These are phyloP conservation scores for Acridotheres tristis DNA, from an alignment of 2,797 vertebrate genomes.

Conservation along the genomic window DNA sequence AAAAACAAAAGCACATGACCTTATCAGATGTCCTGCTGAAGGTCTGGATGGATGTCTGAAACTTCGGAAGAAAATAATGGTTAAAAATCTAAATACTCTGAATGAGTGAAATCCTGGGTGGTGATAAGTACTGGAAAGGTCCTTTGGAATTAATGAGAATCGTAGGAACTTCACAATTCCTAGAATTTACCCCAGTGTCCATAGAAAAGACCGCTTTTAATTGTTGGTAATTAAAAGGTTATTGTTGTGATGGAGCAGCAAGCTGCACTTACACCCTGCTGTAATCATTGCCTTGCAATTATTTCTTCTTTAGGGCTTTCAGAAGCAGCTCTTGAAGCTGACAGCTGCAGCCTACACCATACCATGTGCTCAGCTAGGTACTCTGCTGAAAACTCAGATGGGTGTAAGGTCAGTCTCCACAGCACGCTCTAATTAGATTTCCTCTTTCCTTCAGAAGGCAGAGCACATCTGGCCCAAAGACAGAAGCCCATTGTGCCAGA, in stretches of 20 bases:
- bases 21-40: background rate
- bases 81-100: background rate
- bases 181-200: background rate
- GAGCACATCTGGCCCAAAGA: slow-evolving; percentile 21
- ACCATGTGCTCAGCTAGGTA: background rate
- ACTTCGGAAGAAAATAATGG: background rate
- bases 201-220: background rate
- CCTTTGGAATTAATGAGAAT: background rate
- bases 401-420: slow-evolving; percentile 21
- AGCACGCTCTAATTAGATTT: slow-evolving; percentile 30
- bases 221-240: slow-evolving; percentile 1
- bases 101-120: background rate
- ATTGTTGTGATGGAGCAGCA: background rate
- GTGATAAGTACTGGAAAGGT: background rate
- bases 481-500: background rate
- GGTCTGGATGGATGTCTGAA: background rate
- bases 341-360: slow-evolving; percentile 30
- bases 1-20: background rate
- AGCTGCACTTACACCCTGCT: background rate
- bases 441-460: background rate
- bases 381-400: slow-evolving; percentile 23
- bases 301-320: slow-evolving; percentile 17
- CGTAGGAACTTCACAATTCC: background rate
- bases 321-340: slow-evolving; percentile 20
- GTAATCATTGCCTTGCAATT: slow-evolving; percentile 33